These are phyloP conservation scores for Catagonus wagneri DNA, from an alignment of 2,113 vertebrate species.

Conservation along the genomic window DNA sequence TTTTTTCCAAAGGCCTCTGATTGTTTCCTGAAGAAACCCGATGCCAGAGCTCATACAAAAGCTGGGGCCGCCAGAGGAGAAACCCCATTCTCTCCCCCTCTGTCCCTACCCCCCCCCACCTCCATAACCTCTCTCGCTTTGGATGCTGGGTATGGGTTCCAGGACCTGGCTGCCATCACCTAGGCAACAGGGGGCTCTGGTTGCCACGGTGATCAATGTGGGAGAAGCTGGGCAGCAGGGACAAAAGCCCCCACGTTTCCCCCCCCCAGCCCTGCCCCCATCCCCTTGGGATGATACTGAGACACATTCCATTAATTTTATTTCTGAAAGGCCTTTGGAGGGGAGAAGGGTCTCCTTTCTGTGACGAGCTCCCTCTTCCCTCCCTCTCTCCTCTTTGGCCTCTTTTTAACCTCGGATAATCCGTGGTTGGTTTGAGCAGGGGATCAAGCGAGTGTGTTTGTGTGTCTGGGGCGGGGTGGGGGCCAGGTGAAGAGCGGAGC, in stretches of 20 bases:
- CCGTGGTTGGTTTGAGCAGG: slow-evolving; percentile 67
- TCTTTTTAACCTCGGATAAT: slow-evolving; percentile 80
- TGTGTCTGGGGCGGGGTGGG: slow-evolving; percentile 20
- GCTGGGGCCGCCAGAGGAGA: slow-evolving; percentile 74
- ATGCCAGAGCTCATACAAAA: slow-evolving; percentile 79
- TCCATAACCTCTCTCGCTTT: slow-evolving; percentile 73
- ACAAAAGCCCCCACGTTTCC: slow-evolving; percentile 83
- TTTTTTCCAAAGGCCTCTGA: slow-evolving; percentile 73
- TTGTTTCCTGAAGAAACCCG: slow-evolving; percentile 86
- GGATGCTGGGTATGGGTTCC: slow-evolving; percentile 83
- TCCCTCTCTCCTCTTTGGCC: slow-evolving; percentile 67
- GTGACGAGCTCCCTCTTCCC: slow-evolving; percentile 50
- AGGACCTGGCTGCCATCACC: slow-evolving; percentile 84
- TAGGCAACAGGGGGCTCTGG: slow-evolving; percentile 86
- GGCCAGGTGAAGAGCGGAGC: slow-evolving; percentile 38
- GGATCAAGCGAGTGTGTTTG: background rate
- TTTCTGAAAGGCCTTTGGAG: slow-evolving; percentile 81
- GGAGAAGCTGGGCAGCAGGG: slow-evolving; percentile 84
- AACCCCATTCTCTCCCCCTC: slow-evolving; percentile 75
- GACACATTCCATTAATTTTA: slow-evolving; percentile 85
- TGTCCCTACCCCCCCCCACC: slow-evolving; percentile 52
- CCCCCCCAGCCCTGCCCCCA: slow-evolving; percentile 17
- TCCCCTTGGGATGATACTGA: slow-evolving; percentile 77
- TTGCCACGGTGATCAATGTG: slow-evolving; percentile 86
- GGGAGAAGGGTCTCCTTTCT: slow-evolving; percentile 75